Percentiles rank a stretch among this genome's conserved stretches.
phyloP scores from a whole-genome alignment of 2,113 vertebrate genomes.

The Urocitellus parryii region DNA sequence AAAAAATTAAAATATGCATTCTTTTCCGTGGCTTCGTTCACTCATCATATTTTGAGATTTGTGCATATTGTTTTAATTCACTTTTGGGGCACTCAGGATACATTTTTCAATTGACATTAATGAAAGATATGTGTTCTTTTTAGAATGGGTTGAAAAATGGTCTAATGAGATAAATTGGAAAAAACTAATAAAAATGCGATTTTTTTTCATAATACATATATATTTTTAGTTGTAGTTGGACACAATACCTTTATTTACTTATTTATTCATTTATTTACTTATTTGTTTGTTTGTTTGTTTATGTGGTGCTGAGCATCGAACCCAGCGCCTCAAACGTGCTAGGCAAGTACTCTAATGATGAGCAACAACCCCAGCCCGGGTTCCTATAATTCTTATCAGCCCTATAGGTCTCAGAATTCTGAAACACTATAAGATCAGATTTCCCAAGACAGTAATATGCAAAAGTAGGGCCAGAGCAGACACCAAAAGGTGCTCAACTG shows the following conservation, averaged over 20 bases:
- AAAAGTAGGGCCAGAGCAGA: background rate
- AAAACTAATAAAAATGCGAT: background rate
- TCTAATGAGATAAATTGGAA: background rate
- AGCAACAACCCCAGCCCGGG: background rate
- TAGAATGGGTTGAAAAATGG: background rate
- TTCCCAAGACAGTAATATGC: slow-evolving; percentile 10
- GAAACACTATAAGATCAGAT: slow-evolving; percentile 24
- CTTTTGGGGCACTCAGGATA: background rate
- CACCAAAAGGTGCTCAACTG: background rate
- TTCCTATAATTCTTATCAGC: background rate
- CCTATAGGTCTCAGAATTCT: slow-evolving; percentile 21
- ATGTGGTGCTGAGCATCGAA: no score
- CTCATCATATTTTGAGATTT: background rate
- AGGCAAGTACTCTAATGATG: no score
- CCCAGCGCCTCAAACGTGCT: no score
- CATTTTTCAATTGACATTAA: slow-evolving; percentile 9
- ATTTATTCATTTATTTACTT: no score
- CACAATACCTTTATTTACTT: no score
- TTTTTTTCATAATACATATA: no score
- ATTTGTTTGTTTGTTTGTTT: no score
- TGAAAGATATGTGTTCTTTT: background rate
- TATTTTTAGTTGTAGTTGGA: no score
- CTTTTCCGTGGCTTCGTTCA: background rate
- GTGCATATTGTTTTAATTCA: background rate
- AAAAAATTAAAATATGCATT: background rate